These are phyloP conservation scores for Ophioninae sp. DNA, from an alignment of 2,888 invertebrate species.

Conservation along the genomic window DNA sequence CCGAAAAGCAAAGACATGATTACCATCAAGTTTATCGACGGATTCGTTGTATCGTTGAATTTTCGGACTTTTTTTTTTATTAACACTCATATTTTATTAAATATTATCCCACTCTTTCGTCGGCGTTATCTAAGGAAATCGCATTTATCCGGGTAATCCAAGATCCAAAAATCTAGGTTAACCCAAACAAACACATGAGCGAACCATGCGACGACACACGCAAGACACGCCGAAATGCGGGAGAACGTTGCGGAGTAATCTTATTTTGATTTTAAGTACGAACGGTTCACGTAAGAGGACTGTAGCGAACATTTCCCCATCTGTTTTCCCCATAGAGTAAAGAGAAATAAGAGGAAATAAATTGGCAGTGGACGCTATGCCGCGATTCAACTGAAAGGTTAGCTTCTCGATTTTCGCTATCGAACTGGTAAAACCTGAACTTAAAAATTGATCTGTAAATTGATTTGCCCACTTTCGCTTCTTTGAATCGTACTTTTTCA, in stretches of 20 bases:
- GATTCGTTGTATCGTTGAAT: slow-evolving; percentile 34
- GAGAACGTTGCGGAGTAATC: neutral
- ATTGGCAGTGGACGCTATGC: too few species aligned
- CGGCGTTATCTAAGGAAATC: neutral
- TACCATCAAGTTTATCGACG: slow-evolving; percentile 46
- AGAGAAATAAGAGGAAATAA: neutral
- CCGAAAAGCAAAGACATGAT: neutral
- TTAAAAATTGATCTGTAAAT: too few species aligned
- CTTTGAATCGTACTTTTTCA: too few species aligned
- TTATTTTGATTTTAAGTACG: neutral
- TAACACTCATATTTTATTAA: slow-evolving; percentile 45
- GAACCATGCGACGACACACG: neutral
- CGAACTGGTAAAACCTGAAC: too few species aligned
- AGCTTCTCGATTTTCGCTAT: too few species aligned
- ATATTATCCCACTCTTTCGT: neutral
- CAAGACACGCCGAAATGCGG: neutral
- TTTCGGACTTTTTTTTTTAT: slow-evolving; percentile 49
- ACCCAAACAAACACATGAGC: slow-evolving; percentile 12
- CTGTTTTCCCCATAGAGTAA: neutral
- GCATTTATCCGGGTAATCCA: slow-evolving; percentile 13
- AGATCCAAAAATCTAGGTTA: slow-evolving; percentile 11
- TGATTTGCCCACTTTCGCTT: too few species aligned
- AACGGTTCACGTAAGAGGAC: neutral
- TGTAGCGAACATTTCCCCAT: neutral
- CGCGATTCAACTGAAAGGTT: too few species aligned